Evolutionary conservation across 2,113 vertebrate genomes (phyloP).

Genomic region (Bucco capensis): DNA sequence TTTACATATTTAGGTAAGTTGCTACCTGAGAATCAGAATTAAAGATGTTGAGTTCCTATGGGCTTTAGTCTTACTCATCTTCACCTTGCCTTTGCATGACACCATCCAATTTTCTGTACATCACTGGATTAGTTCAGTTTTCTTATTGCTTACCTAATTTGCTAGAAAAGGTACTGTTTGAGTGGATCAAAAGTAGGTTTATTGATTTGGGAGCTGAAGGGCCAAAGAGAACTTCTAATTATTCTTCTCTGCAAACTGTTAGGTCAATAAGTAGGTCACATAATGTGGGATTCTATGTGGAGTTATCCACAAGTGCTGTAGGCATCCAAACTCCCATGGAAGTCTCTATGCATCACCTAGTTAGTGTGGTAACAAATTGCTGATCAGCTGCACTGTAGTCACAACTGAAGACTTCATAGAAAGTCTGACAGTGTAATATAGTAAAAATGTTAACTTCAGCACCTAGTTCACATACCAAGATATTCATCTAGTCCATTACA

Average conservation of each 20-base stretch:
- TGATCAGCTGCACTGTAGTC: not conserved
- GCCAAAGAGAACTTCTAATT: not conserved
- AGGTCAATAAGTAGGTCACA: not conserved
- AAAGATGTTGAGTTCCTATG: not conserved
- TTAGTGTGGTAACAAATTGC: not conserved
- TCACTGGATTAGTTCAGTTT: not conserved
- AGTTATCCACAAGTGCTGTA: not conserved
- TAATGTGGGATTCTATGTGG: not conserved
- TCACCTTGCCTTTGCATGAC: not conserved
- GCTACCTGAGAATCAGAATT: not conserved
- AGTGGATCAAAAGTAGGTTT: not conserved
- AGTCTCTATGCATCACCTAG: accelerated
- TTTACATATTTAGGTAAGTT: not conserved
- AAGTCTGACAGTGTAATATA: not conserved
- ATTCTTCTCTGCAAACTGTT: not conserved
- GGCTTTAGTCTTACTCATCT: not conserved
- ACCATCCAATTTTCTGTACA: not conserved
- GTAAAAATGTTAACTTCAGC: not conserved
- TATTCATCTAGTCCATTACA: not conserved
- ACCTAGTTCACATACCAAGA: not conserved
- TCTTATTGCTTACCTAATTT: not conserved
- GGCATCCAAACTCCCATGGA: not conserved
- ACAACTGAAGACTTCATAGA: not conserved
- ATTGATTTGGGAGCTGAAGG: not conserved
- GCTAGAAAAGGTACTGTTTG: not conserved